These are phyloP conservation scores for Cybosia mesomella DNA, from an alignment of 2,888 invertebrate genomes.

Conservation along the genomic window DNA sequence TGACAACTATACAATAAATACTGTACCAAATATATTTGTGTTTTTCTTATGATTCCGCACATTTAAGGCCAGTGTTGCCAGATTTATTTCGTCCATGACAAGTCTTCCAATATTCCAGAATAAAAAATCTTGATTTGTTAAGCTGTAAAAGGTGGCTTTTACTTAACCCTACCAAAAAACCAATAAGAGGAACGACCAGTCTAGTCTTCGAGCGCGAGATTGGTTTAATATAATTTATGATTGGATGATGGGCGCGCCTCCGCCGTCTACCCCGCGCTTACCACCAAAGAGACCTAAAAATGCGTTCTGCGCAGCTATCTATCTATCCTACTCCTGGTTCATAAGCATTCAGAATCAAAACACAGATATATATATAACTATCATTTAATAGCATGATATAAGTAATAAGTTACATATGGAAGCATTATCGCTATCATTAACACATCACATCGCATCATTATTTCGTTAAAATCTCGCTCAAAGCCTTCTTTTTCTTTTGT, in stretches of 20 bases:
- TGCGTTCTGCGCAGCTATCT: no score
- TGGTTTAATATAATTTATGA: no score
- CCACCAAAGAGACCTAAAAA: no score
- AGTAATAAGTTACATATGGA: constrained; percentile 52
- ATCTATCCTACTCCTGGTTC: no score
- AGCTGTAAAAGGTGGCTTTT: no score
- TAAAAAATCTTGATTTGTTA: background rate
- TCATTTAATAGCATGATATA: constrained; percentile 41
- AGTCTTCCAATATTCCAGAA: no score
- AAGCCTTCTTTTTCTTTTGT: constrained; percentile 83
- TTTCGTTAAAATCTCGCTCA: constrained; percentile 84
- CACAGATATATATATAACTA: constrained; percentile 24
- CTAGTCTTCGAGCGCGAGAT: no score
- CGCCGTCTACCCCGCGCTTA: no score
- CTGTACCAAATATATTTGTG: constrained; percentile 76
- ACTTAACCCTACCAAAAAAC: no score
- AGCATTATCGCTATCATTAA: constrained; percentile 22
- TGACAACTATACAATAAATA: constrained; percentile 84
- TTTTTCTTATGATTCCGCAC: constrained; percentile 46
- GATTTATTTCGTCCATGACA: background rate
- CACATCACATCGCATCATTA: constrained; percentile 58
- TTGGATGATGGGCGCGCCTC: no score
- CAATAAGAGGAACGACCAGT: no score
- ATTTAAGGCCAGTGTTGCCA: background rate
- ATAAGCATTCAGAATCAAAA: background rate